Base-by-base conservation (phyloP, 1,140 invertebrate species). In the Platyscapa corneri region DNA sequence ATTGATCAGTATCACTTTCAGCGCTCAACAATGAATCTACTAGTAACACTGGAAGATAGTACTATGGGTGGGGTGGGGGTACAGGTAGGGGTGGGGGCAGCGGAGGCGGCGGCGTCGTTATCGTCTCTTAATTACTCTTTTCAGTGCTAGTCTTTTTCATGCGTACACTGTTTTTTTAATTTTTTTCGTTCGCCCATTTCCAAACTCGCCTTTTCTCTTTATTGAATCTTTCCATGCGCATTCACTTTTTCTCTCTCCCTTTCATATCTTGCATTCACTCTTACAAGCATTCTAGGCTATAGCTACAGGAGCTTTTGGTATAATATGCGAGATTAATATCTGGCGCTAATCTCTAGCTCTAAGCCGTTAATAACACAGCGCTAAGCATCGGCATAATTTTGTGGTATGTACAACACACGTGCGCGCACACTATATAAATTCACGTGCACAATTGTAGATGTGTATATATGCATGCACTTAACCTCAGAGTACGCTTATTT, bases 21-120 rank as follows among this genome's bases (percentile, higher is more conserved):
- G 90, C 90, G 91, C 90, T 92, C 91, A 93, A 92, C 91, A 91
- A 92, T 92, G 90, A 89, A 91, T 79, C 86, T 79, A 88, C 89
- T 88, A 90, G 89, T 91, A 93, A 93, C 91, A 93, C 91, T 93
- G 92, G 92, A 93, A 93, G 92, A 92, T 92, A 92, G 87, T 91
- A 90, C 86, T 88, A 87, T 87, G 84, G 53, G 32, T 67, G 39
- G 74, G 83, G 82, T 76, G 60, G 42, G 79, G 75, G 37, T 14
- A 75, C 23, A 37, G 65, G 56, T 32, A 39, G 10, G 83, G 80
- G 81, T 53, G 87, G 77, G n/a, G 79, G 84, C 80, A 76, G 84
- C 86, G 88, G 88, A 75, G 88, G 87, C 87, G 88, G 86, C 86
- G 88, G 88, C 86, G 84, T 87, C 87, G 82, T 89, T 86, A 88